phyloP scores from a whole-genome alignment of 2,113 vertebrate genomes.

The Elachura formosa region DNA sequence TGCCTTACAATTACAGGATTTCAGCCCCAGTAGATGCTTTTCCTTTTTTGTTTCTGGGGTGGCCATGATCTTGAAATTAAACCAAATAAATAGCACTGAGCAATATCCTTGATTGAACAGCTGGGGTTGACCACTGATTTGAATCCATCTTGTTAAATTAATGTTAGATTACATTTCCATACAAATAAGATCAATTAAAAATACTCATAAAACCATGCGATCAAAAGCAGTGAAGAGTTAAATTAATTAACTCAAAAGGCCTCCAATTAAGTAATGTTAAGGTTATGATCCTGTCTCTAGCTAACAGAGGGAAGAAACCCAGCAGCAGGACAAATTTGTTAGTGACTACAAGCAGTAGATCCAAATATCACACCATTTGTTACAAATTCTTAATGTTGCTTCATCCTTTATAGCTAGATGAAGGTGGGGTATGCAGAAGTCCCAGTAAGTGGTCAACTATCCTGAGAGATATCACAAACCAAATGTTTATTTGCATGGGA shows the following conservation, averaged over 20 bases:
- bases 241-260: constrained; percentile 65
- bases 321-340: constrained; percentile 5
- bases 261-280: constrained; percentile 62
- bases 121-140: constrained; percentile 50
- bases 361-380: background rate
- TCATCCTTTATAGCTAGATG: background rate
- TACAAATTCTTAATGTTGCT: background rate
- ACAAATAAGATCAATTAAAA: constrained; percentile 65
- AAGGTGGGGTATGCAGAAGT: background rate
- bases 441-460: background rate
- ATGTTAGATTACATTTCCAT: constrained; percentile 59
- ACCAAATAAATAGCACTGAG: background rate
- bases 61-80: background rate
- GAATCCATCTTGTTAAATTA: constrained; percentile 55
- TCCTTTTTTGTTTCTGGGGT: background rate
- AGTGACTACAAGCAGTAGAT: background rate
- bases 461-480: background rate
- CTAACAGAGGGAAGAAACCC: background rate
- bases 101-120: constrained; percentile 34
- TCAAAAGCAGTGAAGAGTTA: constrained; percentile 66
- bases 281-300: constrained; percentile 24
- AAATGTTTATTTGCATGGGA: background rate
- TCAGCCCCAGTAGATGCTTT: background rate
- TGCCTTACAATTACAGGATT: constrained; percentile 10
- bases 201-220: constrained; percentile 42